Base-by-base conservation (phyloP, 53 echinoderm and acorn worm species). In the Luidia sarsii region DNA sequence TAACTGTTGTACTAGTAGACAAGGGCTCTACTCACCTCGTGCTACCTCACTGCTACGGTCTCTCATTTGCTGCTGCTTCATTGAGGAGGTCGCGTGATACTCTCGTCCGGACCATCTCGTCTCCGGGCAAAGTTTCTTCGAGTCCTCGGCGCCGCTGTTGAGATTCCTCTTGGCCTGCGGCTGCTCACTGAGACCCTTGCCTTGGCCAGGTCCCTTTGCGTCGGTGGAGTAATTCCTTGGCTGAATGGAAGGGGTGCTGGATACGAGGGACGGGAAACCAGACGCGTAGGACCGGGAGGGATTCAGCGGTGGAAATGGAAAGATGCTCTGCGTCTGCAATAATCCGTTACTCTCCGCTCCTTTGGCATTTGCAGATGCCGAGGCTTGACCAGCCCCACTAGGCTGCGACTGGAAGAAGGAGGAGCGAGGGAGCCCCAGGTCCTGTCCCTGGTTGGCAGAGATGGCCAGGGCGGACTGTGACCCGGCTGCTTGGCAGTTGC, bases 301-400 rank as follows among this genome's bases (percentile, higher is more conserved):
- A 61, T 28, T 15, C 28, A 48, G 46, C 22, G 59, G 45, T 43
- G 77, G 61, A 45, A 8, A 19, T 31, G 77, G 77, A 15, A 77
- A 77, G 31, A 20, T 15, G 29, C 28, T 45, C n/a, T n/a, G n/a
- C n/a, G n/a, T n/a, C n/a, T n/a, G n/a, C n/a, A n/a, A n/a, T n/a
- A n/a, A n/a, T n/a, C n/a, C n/a, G n/a, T n/a, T n/a, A 36, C 74
- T 57, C 39, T 11, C 55, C 32, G 39, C 1, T 14, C 57, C 39
- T 16, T 23, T 8, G 7, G 19, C 13, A 8, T 34, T 8, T 15
- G 46, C n/a, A 15, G 63, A 23, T 25, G 28, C 4, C 4, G 27
- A 3, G 3, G 27, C 59, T 7, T 20, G 39, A 7, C 22, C 2
- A 2, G 22, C 10, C 29, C 32, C 22, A 39, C 33, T 39, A 4